Percentiles rank a stretch among this genome's conserved stretches.
Evolutionary conservation across 2,113 vertebrate species (phyloP).

Genomic region (Erpornis zantholeuca): DNA sequence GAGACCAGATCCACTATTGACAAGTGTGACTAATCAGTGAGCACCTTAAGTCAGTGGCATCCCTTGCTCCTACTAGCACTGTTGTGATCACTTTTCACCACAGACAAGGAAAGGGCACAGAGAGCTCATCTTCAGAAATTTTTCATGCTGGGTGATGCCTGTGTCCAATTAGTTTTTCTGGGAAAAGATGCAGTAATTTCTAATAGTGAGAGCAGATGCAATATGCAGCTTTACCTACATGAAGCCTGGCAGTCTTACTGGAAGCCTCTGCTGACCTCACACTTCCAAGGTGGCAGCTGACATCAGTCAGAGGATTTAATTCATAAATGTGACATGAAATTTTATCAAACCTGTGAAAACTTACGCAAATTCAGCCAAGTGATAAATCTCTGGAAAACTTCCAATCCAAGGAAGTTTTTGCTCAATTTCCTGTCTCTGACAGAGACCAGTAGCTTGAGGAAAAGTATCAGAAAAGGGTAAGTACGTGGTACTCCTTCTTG

Average conservation of each 20-base stretch:
- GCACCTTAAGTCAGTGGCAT: not conserved
- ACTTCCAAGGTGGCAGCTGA: not conserved
- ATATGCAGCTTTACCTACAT: not conserved
- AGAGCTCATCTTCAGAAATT: not conserved
- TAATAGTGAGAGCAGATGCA: slow-evolving; percentile 1
- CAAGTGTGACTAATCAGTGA: not conserved
- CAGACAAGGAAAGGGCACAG: not conserved
- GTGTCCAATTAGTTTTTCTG: not conserved
- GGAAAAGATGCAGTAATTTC: not conserved
- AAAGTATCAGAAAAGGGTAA: not conserved
- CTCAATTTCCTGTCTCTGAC: slow-evolving; percentile 2
- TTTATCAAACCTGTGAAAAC: slow-evolving; percentile 12
- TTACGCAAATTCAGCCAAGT: not conserved
- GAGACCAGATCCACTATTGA: not conserved
- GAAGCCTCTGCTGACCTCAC: not conserved
- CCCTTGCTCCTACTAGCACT: not conserved
- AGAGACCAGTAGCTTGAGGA: not conserved
- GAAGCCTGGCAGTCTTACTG: not conserved
- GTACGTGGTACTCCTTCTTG: not conserved
- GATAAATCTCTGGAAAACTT: slow-evolving; percentile 15
- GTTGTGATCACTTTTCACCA: not conserved
- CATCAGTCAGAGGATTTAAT: not conserved
- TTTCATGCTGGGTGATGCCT: not conserved
- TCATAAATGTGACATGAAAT: not conserved
- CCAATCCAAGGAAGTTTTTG: not conserved